phyloP scores from a whole-genome alignment of 2,113 vertebrate genomes.

The Gyps fulvus region DNA sequence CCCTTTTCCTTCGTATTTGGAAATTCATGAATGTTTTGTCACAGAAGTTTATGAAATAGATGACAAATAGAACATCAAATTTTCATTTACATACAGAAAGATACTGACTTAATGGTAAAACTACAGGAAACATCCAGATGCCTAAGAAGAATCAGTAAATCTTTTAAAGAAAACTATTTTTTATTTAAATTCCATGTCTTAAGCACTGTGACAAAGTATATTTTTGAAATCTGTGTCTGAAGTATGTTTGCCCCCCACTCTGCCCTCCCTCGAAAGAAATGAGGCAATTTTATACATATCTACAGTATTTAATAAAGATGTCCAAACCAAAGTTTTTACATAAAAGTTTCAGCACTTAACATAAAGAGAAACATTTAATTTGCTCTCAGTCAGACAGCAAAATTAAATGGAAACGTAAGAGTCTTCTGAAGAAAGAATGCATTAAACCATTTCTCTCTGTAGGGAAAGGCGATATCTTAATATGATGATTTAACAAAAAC shows the following conservation, averaged over 20 bases:
- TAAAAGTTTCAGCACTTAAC: conserved; percentile 27
- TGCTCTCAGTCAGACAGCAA: background rate
- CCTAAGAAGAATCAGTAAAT: background rate
- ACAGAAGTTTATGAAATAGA: background rate
- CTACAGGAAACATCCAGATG: background rate
- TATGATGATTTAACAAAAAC: background rate
- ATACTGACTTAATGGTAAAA: background rate
- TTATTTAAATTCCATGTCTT: background rate
- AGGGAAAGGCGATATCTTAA: background rate
- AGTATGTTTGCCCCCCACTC: background rate
- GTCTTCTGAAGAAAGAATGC: background rate
- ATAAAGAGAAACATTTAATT: background rate
- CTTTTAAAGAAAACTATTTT: background rate
- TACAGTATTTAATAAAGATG: conserved; percentile 60
- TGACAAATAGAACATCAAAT: background rate
- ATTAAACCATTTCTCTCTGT: background rate
- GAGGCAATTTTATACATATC: conserved; percentile 42
- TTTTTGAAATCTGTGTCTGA: background rate
- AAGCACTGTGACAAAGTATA: background rate
- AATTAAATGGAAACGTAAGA: background rate
- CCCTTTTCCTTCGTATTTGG: background rate
- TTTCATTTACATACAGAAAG: background rate
- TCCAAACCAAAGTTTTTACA: conserved; percentile 17
- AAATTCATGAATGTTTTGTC: background rate
- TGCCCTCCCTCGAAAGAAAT: background rate